phyloP scores from a whole-genome alignment of 2,113 vertebrate genomes.

The Anolis carolinensis region DNA sequence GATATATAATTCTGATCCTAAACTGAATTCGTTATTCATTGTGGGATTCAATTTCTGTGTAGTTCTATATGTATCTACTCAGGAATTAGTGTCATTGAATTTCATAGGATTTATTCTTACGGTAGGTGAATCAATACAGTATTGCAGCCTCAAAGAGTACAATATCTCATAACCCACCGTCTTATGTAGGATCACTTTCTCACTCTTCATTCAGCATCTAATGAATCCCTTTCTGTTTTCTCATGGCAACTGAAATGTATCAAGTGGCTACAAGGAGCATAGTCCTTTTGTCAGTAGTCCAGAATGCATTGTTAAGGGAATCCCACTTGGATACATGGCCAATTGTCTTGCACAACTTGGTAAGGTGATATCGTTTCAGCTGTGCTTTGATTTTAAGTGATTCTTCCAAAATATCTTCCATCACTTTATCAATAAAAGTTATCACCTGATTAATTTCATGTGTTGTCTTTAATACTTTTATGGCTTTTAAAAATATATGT shows the following conservation, averaged over 20 bases:
- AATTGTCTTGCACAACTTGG: not conserved
- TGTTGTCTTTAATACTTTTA: not conserved
- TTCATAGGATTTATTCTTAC: not conserved
- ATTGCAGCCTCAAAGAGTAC: not conserved
- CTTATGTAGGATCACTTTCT: not conserved
- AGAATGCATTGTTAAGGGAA: not conserved
- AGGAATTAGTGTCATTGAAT: not conserved
- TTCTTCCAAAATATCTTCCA: not conserved
- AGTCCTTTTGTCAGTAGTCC: not conserved
- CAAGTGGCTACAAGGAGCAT: not conserved
- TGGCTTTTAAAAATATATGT: not conserved
- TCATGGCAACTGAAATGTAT: not conserved
- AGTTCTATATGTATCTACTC: not conserved
- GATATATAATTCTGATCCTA: not conserved
- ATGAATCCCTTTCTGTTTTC: not conserved
- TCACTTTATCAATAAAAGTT: not conserved
- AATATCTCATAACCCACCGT: not conserved
- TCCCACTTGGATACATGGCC: not conserved
- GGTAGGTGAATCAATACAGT: not conserved
- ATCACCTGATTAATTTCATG: not conserved
- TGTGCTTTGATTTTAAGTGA: not conserved
- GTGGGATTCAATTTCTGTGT: not conserved
- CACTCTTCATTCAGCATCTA: not conserved
- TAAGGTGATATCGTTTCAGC: not conserved
- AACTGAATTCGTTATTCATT: not conserved